phyloP scores from a whole-genome alignment of 2,797 vertebrate genomes.

The Hydrolagus colliei region DNA sequence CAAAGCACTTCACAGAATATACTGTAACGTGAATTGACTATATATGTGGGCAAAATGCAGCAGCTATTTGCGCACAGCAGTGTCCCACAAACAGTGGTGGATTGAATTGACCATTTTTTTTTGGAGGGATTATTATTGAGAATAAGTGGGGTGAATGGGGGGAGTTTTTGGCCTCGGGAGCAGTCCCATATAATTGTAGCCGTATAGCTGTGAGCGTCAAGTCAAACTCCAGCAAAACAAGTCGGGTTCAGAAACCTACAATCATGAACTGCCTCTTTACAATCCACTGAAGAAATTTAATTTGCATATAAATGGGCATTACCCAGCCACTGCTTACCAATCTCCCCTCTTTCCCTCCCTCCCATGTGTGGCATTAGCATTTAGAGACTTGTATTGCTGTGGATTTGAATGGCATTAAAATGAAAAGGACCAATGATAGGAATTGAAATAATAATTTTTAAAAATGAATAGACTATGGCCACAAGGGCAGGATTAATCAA shows the following conservation, averaged over 20 bases:
- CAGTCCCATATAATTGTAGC: not conserved
- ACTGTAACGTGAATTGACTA: too few species aligned
- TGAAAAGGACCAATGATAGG: conserved; percentile 4
- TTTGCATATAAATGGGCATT: conserved; percentile 31
- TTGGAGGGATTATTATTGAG: too few species aligned
- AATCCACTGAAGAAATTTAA: conserved; percentile 15
- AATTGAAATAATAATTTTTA: not conserved
- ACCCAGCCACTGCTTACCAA: not conserved
- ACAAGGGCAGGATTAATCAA: not conserved
- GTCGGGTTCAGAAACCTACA: not conserved
- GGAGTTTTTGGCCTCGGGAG: not conserved
- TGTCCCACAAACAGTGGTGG: too few species aligned
- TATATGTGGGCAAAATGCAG: too few species aligned
- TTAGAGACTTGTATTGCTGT: conserved; percentile 26
- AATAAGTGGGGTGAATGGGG: too few species aligned
- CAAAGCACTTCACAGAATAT: too few species aligned
- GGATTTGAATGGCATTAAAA: conserved; percentile 24
- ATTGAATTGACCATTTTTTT: too few species aligned
- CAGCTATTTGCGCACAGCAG: too few species aligned
- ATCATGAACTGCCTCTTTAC: not conserved
- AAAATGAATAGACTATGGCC: not conserved
- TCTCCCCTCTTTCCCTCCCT: not conserved
- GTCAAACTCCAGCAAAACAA: not conserved
- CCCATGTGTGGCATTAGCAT: conserved; percentile 17
- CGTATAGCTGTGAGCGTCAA: not conserved